These are phyloP conservation scores for Oreortyx pictus DNA, from an alignment of 2,797 vertebrate genomes.

Conservation along the genomic window DNA sequence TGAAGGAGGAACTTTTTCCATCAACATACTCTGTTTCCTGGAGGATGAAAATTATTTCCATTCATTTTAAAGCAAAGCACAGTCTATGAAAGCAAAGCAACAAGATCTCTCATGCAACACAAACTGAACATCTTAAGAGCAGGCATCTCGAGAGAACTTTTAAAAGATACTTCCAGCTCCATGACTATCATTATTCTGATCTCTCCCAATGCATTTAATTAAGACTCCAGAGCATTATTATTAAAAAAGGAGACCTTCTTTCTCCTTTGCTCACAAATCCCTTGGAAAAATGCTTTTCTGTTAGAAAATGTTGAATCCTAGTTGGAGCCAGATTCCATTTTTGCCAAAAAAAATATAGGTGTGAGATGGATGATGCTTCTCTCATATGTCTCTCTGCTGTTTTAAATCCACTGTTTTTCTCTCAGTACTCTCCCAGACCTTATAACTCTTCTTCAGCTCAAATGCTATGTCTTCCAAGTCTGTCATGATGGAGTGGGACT, in stretches of 20 bases:
- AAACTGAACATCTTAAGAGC: background rate
- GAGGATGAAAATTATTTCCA: background rate
- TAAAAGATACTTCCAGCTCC: background rate
- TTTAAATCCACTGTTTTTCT: background rate
- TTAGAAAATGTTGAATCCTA: background rate
- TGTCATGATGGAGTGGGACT: background rate
- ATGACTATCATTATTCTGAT: background rate
- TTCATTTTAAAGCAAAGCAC: background rate
- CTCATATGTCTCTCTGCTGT: background rate
- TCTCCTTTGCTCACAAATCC: background rate
- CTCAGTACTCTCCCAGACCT: background rate
- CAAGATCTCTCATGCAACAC: background rate
- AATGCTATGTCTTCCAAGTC: background rate
- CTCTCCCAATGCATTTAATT: background rate
- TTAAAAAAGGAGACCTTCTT: background rate
- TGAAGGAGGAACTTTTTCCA: background rate
- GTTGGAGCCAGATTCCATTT: background rate
- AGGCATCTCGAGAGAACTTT: background rate
- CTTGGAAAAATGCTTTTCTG: background rate
- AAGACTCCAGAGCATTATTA: background rate
- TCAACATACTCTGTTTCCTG: background rate
- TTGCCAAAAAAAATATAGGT: background rate
- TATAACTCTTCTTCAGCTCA: background rate
- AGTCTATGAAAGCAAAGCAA: background rate
- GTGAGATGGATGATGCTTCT: accelerated